phyloP scores from a whole-genome alignment of 1,140 invertebrate species.

The Conus ventricosus region DNA sequence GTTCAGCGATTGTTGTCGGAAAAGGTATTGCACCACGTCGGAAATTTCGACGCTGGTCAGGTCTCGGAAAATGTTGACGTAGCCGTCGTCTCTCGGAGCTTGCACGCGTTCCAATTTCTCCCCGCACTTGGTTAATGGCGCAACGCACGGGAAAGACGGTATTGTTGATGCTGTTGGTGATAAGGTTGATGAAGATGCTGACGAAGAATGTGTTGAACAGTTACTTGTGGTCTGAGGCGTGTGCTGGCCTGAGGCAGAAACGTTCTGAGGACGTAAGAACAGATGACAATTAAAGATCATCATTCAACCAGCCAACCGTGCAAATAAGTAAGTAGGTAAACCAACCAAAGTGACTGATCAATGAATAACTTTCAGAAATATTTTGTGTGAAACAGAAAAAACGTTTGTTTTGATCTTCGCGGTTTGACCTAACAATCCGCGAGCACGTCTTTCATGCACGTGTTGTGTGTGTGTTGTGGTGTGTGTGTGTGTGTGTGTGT shows the following conservation, averaged over 20 bases:
- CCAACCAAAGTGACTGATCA: background rate
- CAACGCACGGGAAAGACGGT: background rate
- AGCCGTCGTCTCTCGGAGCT: constrained; percentile 12
- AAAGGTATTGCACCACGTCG: constrained; percentile 32
- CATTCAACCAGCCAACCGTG: background rate
- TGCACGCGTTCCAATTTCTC: background rate
- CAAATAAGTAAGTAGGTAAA: background rate
- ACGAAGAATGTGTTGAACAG: background rate
- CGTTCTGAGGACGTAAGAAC: background rate
- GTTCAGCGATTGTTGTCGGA: background rate
- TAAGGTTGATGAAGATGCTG: background rate
- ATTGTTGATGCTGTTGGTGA: background rate
- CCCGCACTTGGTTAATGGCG: constrained; percentile 15
- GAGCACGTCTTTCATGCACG: too few species aligned
- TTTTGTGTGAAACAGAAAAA: background rate
- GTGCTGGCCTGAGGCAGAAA: background rate
- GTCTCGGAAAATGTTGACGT: constrained; percentile 42
- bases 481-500: too few species aligned
- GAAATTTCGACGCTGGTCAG: constrained; percentile 38
- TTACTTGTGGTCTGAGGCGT: background rate
- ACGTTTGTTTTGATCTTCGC: too few species aligned
- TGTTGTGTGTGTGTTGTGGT: too few species aligned
- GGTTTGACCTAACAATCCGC: too few species aligned
- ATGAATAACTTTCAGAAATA: background rate
- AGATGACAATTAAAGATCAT: background rate